phyloP scores from a whole-genome alignment of 2,888 invertebrate genomes.

The Deroplatys truncata region DNA sequence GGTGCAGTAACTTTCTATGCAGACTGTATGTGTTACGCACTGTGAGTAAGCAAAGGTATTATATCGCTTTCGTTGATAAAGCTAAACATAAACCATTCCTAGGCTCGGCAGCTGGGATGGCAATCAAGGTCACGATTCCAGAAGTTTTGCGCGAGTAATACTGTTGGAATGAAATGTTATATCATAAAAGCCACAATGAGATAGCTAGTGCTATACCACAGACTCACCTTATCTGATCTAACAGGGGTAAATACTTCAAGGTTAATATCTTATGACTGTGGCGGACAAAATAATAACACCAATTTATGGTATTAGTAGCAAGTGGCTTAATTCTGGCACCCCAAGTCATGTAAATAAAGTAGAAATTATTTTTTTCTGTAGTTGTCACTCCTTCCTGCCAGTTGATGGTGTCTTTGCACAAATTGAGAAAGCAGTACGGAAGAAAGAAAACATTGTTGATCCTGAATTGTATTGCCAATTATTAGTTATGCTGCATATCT shows the following conservation, averaged over 20 bases:
- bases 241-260: not conserved
- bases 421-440: not conserved
- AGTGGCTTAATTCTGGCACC: not conserved
- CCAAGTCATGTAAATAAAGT: too few species aligned
- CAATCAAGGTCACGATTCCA: too few species aligned
- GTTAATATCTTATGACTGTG: not conserved
- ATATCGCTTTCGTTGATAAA: too few species aligned
- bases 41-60: too few species aligned
- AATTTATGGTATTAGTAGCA: not conserved
- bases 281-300: slow-evolving; percentile 6
- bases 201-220: slow-evolving; percentile 6
- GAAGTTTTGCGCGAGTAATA: too few species aligned
- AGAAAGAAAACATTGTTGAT: slow-evolving; percentile 8
- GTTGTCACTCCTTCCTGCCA: slow-evolving; percentile 12
- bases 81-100: too few species aligned
- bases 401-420: not conserved
- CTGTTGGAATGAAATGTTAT: slow-evolving; percentile 9
- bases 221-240: not conserved
- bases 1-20: too few species aligned
- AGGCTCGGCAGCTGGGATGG: too few species aligned
- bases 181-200: slow-evolving; percentile 13
- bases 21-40: too few species aligned
- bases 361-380: slow-evolving; percentile 5
- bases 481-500: too few species aligned
- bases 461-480: not conserved